A percentile compares a stretch with the other conserved stretches of the same genome.
phyloP scores from a whole-genome alignment of 2,888 invertebrate species.

The Incurvaria masculella region DNA sequence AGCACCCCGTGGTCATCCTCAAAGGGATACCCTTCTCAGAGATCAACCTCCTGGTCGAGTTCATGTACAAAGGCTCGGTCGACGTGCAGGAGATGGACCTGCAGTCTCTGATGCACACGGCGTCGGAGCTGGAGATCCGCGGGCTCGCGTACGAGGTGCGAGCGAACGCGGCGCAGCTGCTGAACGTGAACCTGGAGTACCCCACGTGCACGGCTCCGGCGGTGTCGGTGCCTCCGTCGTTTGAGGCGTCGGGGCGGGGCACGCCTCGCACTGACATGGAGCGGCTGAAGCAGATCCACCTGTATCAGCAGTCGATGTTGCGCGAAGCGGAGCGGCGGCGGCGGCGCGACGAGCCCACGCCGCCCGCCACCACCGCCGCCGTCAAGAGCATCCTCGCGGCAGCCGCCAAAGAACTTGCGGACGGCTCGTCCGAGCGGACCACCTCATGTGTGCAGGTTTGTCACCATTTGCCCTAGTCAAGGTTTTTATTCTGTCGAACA shows the following conservation, averaged over 20 bases:
- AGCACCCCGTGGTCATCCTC: slow-evolving; percentile 70
- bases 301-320: slow-evolving; percentile 56
- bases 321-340: slow-evolving; percentile 47
- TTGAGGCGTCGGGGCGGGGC: slow-evolving; percentile 22
- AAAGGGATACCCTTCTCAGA: slow-evolving; percentile 64
- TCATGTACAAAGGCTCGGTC: slow-evolving; percentile 69
- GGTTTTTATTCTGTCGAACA: no score
- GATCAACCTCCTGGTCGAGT: slow-evolving; percentile 64
- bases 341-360: slow-evolving; percentile 31
- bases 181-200: slow-evolving; percentile 52
- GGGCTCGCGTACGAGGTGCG: slow-evolving; percentile 61
- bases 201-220: slow-evolving; percentile 39
- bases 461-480: no score
- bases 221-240: background rate
- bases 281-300: slow-evolving; percentile 49
- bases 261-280: slow-evolving; percentile 45
- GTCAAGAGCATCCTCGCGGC: slow-evolving; percentile 51
- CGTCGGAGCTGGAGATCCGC: slow-evolving; percentile 64
- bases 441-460: background rate
- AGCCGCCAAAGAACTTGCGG: slow-evolving; percentile 40
- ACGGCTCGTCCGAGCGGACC: slow-evolving; percentile 7
- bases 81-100: slow-evolving; percentile 63
- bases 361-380: slow-evolving; percentile 40
- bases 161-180: slow-evolving; percentile 53
- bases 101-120: slow-evolving; percentile 62